Conservation (phyloP, 2,113 vertebrate species). For the Xenotilapia caudafasciata region DNA sequence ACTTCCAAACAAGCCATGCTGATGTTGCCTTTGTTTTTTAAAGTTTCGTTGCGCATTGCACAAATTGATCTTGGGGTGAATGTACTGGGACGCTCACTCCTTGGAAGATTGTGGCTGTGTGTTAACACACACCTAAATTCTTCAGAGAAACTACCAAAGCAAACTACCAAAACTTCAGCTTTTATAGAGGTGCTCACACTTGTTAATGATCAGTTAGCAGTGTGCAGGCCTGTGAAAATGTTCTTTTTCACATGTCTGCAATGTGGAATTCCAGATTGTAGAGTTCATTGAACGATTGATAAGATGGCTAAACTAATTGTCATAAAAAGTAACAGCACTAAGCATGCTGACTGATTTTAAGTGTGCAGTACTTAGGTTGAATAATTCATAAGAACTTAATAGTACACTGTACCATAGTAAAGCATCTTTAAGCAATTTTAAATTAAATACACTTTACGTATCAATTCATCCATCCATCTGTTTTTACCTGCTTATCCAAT, state of each 20-base stretch:
- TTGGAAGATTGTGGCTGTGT: background rate
- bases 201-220: background rate
- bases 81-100: background rate
- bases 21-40: background rate
- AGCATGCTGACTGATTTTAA: background rate
- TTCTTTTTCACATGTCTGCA: background rate
- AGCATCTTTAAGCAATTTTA: background rate
- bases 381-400: background rate
- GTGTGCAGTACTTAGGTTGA: background rate
- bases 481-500: background rate
- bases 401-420: background rate
- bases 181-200: background rate
- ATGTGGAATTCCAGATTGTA: background rate
- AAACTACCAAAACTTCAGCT: background rate
- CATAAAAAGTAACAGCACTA: background rate
- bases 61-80: background rate
- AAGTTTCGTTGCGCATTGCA: background rate
- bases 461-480: background rate
- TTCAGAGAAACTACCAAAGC: background rate
- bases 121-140: background rate
- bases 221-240: background rate
- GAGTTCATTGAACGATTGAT: background rate
- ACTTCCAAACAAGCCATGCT: background rate
- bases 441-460: background rate
- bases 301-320: background rate